These are phyloP conservation scores for Scolopax bukidnonensis DNA, from an alignment of 2,797 vertebrate genomes.

Conservation along the genomic window DNA sequence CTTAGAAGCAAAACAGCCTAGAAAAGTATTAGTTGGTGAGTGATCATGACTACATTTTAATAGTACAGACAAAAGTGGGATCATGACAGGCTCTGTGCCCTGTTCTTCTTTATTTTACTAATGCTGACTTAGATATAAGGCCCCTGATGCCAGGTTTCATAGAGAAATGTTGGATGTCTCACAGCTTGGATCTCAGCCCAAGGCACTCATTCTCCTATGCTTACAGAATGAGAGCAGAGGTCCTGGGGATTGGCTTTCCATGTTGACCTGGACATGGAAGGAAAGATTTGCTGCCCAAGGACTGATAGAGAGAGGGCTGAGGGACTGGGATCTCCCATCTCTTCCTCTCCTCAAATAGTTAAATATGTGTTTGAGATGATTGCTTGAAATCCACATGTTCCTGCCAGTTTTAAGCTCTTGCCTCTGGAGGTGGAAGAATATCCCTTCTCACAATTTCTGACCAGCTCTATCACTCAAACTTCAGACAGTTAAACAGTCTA, in stretches of 20 bases:
- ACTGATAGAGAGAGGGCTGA: background rate
- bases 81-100: background rate
- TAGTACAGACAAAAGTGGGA: background rate
- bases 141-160: background rate
- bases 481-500: background rate
- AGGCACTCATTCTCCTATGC: background rate
- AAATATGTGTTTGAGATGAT: background rate
- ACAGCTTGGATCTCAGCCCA: background rate
- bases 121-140: background rate
- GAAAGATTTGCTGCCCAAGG: background rate
- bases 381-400: background rate
- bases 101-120: background rate
- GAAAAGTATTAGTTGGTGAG: background rate
- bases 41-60: background rate
- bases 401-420: background rate
- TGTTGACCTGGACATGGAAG: rapidly evolving
- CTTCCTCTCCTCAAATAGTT: background rate
- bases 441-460: background rate
- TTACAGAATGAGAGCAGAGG: background rate
- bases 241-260: background rate
- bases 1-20: background rate
- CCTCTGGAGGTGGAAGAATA: background rate
- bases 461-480: background rate
- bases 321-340: background rate
- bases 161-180: background rate